Evolutionary conservation across 2,888 invertebrate species (phyloP).

Genomic region (Tricholauxania praeusta): DNA sequence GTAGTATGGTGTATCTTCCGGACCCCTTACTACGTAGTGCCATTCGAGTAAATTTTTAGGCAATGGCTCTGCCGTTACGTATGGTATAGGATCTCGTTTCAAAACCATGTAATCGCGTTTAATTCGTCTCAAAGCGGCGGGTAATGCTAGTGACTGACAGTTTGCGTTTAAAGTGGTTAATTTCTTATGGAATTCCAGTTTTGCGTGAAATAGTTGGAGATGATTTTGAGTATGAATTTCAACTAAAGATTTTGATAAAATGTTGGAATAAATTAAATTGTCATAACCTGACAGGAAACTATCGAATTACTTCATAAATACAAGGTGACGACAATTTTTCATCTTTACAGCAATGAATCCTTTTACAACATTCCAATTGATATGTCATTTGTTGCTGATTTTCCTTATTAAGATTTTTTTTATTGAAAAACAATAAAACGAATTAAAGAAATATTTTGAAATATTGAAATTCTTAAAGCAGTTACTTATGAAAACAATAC

Average conservation of each 20-base stretch:
- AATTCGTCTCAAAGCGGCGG: conserved; percentile 78
- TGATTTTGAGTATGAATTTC: too few species aligned
- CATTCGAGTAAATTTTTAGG: conserved; percentile 96
- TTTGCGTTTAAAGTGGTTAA: neutral
- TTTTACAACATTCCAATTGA: too few species aligned
- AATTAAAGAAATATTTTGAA: too few species aligned
- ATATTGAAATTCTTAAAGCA: too few species aligned
- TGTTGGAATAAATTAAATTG: neutral
- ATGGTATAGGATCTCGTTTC: conserved; percentile 93
- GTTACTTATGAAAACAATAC: too few species aligned
- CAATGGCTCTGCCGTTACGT: conserved; percentile 90
- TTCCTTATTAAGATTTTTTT: too few species aligned
- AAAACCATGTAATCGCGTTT: conserved; percentile 93
- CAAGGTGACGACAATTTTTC: too few species aligned
- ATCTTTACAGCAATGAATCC: too few species aligned
- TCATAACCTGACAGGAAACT: neutral
- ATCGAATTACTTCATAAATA: too few species aligned
- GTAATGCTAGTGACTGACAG: neutral
- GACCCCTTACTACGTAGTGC: conserved; percentile 94
- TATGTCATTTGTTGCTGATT: too few species aligned
- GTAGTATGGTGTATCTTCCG: conserved; percentile 91
- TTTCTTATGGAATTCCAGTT: conserved; percentile 13
- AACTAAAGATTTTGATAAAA: too few species aligned
- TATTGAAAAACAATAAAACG: too few species aligned
- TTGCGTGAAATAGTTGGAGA: neutral